These are phyloP conservation scores for Erythrocercus mccallii DNA, from an alignment of 2,113 vertebrate genomes.

Conservation along the genomic window DNA sequence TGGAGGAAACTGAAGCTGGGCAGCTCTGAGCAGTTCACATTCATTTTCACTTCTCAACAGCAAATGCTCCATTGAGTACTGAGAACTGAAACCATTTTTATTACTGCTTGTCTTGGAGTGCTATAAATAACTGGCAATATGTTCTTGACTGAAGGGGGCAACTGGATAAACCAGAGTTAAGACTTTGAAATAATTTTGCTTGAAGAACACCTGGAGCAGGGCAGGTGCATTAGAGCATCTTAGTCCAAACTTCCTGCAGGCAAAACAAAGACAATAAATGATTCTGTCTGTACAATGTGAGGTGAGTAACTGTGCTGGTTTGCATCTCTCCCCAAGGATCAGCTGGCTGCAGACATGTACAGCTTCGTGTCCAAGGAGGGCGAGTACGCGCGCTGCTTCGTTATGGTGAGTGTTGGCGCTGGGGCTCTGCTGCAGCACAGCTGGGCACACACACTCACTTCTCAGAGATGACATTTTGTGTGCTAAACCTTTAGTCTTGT, in stretches of 20 bases:
- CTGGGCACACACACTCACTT: not conserved
- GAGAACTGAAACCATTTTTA: not conserved
- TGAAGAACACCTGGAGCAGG: not conserved
- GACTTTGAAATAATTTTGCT: not conserved
- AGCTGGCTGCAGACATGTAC: slow-evolving; percentile 97
- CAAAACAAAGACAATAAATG: rapidly evolving
- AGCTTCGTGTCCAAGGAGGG: slow-evolving; percentile 95
- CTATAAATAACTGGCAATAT: not conserved
- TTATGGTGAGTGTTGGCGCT: slow-evolving; percentile 79
- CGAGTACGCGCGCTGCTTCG: slow-evolving; percentile 89
- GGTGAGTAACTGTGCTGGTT: not conserved
- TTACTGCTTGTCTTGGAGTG: not conserved
- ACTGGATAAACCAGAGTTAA: not conserved
- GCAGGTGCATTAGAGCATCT: not conserved
- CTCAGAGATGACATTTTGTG: slow-evolving; percentile 49
- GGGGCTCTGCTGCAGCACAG: not conserved
- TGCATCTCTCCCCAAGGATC: slow-evolving; percentile 76
- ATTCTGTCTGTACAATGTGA: not conserved
- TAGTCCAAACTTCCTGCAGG: not conserved
- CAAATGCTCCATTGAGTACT: not conserved
- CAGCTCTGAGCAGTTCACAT: not conserved
- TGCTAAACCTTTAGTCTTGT: slow-evolving; percentile 68
- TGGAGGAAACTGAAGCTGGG: not conserved
- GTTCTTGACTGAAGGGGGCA: not conserved
- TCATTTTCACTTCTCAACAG: not conserved